Conservation (phyloP, 92 coral and sea anemone species). For the Phenganax subtilis region DNA sequence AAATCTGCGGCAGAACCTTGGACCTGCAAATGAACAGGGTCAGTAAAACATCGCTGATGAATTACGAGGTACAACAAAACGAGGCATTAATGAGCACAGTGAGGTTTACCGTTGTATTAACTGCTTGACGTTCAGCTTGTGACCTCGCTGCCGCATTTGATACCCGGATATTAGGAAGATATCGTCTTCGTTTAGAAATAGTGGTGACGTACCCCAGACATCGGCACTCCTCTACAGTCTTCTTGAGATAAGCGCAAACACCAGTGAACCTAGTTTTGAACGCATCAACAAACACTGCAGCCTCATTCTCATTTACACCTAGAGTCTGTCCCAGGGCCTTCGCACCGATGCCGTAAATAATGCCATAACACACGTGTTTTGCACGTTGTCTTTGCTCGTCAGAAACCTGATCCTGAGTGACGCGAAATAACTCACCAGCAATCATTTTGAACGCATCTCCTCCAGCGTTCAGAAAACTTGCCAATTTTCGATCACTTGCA, state of each 20-base stretch:
- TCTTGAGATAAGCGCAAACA: slow-evolving; percentile 67
- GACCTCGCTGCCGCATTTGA: slow-evolving; percentile 73
- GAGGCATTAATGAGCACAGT: too few species aligned
- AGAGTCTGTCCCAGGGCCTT: slow-evolving; percentile 90
- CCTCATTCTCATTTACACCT: slow-evolving; percentile 71
- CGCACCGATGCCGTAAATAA: slow-evolving; percentile 93
- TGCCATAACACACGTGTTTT: slow-evolving; percentile 93
- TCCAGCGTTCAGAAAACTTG: slow-evolving; percentile 73
- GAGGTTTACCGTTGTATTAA: slow-evolving; percentile 66
- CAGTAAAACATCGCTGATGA: too few species aligned
- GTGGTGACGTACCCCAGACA: slow-evolving; percentile 76
- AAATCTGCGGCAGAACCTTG: slow-evolving; percentile 99
- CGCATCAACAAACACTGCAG: slow-evolving; percentile 69
- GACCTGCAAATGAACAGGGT: background rate
- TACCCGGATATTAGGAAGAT: slow-evolving; percentile 74
- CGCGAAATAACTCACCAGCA: slow-evolving; percentile 77
- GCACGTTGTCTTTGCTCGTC: slow-evolving; percentile 92
- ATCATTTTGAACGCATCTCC: slow-evolving; percentile 97
- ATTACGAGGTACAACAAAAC: too few species aligned
- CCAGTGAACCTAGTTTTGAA: slow-evolving; percentile 82
- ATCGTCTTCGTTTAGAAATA: slow-evolving; percentile 71
- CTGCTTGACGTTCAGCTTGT: slow-evolving; percentile 97
- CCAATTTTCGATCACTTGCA: slow-evolving; percentile 72
- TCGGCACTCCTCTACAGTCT: slow-evolving; percentile 77
- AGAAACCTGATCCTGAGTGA: slow-evolving; percentile 60